phyloP scores from a whole-genome alignment of 2,888 invertebrate species.

The Rhagonycha fulva region DNA sequence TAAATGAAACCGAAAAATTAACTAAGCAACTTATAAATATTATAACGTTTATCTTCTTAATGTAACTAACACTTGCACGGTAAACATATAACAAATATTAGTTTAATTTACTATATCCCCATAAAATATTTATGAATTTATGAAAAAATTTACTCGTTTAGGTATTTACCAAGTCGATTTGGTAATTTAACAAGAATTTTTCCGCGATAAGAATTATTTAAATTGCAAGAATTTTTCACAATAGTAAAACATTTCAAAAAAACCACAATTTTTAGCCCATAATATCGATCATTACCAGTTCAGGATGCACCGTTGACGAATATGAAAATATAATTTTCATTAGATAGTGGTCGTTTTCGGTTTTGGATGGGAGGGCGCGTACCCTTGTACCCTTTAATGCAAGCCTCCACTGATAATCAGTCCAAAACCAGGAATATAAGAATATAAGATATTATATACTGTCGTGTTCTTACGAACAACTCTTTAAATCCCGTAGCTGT shows the following conservation, averaged over 20 bases:
- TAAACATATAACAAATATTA: neutral
- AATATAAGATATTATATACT: too few relatives aligned
- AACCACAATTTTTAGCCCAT: too few relatives aligned
- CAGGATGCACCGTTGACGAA: too few relatives aligned
- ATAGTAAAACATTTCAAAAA: neutral
- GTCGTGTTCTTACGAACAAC: too few relatives aligned
- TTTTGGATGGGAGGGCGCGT: too few relatives aligned
- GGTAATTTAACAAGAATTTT: neutral
- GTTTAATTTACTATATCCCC: neutral
- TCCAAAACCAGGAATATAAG: too few relatives aligned
- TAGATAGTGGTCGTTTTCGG: too few relatives aligned
- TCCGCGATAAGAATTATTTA: neutral
- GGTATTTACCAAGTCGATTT: neutral
- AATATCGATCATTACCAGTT: too few relatives aligned
- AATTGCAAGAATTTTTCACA: neutral
- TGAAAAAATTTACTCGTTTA: neutral
- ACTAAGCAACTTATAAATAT: neutral
- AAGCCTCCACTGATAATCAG: too few relatives aligned
- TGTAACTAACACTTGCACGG: neutral
- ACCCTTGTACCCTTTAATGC: too few relatives aligned
- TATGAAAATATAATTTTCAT: too few relatives aligned
- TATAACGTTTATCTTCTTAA: neutral
- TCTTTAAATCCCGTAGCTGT: too few relatives aligned
- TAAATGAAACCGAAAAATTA: neutral
- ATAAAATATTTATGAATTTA: neutral